phyloP scores from a whole-genome alignment of 2,888 invertebrate genomes.

The Caenorhabditis drosophilae region DNA sequence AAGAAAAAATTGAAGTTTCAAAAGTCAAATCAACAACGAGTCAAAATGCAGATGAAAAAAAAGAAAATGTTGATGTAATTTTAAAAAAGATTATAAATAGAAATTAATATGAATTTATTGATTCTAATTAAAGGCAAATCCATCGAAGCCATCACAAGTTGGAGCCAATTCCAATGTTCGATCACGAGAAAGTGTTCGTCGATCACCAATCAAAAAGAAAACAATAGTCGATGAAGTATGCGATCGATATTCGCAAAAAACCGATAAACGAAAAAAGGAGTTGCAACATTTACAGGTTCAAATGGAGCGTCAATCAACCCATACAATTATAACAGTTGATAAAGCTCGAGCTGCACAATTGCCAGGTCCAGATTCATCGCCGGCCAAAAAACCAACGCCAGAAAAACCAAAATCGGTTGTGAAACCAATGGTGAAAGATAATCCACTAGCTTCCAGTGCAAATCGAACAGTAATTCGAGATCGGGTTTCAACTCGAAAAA shows the following conservation, averaged over 20 bases:
- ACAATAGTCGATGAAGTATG: conserved; percentile 27
- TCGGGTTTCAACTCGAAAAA: conserved; percentile 3
- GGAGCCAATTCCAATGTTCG: too few species aligned
- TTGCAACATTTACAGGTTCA: conserved; percentile 12
- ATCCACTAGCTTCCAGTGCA: conserved; percentile 40
- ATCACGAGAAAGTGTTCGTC: conserved; percentile 1
- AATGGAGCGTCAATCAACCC: conserved; percentile 60
- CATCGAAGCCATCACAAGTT: too few species aligned
- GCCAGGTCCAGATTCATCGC: conserved; percentile 46
- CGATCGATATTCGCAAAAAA: not conserved
- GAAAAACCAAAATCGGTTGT: conserved; percentile 65
- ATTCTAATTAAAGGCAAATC: conserved; percentile 4
- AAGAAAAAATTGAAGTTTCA: too few species aligned
- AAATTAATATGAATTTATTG: too few species aligned
- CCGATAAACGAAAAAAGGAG: not conserved
- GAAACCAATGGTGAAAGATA: conserved; percentile 62
- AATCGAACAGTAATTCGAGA: conserved; percentile 9
- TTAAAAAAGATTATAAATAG: too few species aligned
- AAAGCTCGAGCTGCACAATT: conserved; percentile 32
- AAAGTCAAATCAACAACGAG: too few species aligned
- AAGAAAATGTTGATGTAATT: not conserved
- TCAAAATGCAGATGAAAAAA: conserved; percentile 8
- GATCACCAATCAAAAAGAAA: conserved; percentile 20
- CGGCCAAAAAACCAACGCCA: conserved; percentile 10
- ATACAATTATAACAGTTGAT: conserved; percentile 57